Evolutionary conservation across 2,888 invertebrate genomes (phyloP).

Genomic region (Macrophya alboannulata): DNA sequence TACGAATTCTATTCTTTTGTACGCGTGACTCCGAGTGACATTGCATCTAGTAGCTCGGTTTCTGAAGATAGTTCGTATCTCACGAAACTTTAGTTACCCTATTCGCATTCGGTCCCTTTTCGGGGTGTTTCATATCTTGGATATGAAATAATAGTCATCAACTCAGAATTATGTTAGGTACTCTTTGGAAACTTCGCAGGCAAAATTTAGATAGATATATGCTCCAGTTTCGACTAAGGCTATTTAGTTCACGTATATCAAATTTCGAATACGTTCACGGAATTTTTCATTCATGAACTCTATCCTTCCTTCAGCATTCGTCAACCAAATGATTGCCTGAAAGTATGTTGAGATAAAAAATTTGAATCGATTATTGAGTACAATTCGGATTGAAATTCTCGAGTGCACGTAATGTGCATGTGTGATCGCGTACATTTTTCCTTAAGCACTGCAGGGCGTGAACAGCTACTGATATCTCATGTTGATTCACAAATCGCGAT

Average conservation of each 20-base stretch:
- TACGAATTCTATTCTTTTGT: background rate
- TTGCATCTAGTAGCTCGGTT: background rate
- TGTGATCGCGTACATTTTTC: background rate
- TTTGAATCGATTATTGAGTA: background rate
- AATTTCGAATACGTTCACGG: background rate
- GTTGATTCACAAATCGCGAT: background rate
- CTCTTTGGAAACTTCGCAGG: conserved; percentile 13
- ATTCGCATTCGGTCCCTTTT: background rate
- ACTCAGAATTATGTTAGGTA: background rate
- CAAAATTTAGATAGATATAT: background rate
- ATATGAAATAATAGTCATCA: conserved; percentile 24
- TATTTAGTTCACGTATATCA: background rate
- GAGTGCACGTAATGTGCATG: background rate
- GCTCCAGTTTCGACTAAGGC: background rate
- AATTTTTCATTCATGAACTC: background rate
- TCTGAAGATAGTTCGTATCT: background rate
- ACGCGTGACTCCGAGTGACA: background rate
- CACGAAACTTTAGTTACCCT: conserved; percentile 14
- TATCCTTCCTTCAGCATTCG: background rate
- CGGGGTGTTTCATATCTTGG: background rate
- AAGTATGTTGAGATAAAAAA: background rate
- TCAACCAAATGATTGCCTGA: background rate
- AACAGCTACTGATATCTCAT: background rate
- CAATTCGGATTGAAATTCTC: background rate
- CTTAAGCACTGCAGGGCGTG: background rate